phyloP scores from a whole-genome alignment of 2,113 vertebrate genomes.

The Pongo abelii region DNA sequence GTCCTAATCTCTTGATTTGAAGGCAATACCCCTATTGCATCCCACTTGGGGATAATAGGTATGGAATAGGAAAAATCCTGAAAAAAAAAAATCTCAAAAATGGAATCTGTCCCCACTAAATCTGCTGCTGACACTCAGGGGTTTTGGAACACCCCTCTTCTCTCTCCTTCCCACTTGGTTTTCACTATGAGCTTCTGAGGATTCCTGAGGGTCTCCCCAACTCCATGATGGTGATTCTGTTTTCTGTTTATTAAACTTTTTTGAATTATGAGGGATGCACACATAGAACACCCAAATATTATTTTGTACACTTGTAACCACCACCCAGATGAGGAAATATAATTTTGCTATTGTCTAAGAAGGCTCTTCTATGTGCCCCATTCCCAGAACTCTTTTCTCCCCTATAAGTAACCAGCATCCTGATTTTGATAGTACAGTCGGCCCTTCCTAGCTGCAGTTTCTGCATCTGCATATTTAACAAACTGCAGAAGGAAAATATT shows the following conservation, averaged over 20 bases:
- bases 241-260: neutral
- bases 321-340: neutral
- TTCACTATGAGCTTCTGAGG: neutral
- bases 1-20: neutral
- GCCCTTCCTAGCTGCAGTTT: neutral
- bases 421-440: neutral
- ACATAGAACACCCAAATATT: neutral
- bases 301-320: neutral
- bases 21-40: neutral
- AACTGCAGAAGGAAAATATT: no score
- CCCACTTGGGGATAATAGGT: neutral
- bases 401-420: neutral
- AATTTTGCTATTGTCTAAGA: neutral
- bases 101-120: neutral
- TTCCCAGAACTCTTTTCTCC: neutral
- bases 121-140: neutral
- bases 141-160: neutral
- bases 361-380: no score
- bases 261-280: neutral
- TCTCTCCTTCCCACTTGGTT: neutral
- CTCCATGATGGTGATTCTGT: neutral
- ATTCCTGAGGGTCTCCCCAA: neutral
- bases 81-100: neutral
- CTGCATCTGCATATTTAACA: neutral
- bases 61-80: neutral